Conservation (phyloP, 2,888 invertebrate genomes). For the Emmelina monodactyla region DNA sequence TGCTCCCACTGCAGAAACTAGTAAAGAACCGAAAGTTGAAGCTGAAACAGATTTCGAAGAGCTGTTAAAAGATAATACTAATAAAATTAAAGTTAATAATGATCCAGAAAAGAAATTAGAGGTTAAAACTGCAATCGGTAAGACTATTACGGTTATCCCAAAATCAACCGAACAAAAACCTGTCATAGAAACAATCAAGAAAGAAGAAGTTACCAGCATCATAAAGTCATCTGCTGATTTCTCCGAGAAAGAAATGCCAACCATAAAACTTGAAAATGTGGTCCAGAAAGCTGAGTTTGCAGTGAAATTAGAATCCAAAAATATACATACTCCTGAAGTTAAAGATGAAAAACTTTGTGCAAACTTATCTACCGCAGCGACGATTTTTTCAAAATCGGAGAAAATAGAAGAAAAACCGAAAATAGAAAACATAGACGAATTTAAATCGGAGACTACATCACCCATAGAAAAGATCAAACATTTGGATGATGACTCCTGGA, state of each 20-base stretch:
- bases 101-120: conserved; percentile 49
- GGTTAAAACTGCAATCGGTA: conserved; percentile 40
- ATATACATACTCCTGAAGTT: too few species aligned
- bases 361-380: background rate
- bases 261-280: conserved; percentile 2
- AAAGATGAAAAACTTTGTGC: conserved; percentile 2
- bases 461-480: conserved; percentile 36
- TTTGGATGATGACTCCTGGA: conserved; percentile 80
- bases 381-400: conserved; percentile 10
- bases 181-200: conserved; percentile 17
- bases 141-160: conserved; percentile 33
- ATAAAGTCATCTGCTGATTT: background rate
- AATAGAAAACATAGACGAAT: background rate
- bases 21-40: conserved; percentile 24
- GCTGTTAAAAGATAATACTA: conserved; percentile 54
- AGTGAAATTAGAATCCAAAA: conserved; percentile 9
- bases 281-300: background rate
- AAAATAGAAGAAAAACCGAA: background rate
- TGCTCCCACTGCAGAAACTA: background rate
- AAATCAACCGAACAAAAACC: conserved; percentile 21
- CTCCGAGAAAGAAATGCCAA: conserved; percentile 5
- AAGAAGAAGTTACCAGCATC: conserved; percentile 11
- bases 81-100: conserved; percentile 54
- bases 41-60: conserved; percentile 61
- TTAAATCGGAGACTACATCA: conserved; percentile 2